phyloP scores from a whole-genome alignment of 2,797 vertebrate species.

The Phyllotis vaccarum region DNA sequence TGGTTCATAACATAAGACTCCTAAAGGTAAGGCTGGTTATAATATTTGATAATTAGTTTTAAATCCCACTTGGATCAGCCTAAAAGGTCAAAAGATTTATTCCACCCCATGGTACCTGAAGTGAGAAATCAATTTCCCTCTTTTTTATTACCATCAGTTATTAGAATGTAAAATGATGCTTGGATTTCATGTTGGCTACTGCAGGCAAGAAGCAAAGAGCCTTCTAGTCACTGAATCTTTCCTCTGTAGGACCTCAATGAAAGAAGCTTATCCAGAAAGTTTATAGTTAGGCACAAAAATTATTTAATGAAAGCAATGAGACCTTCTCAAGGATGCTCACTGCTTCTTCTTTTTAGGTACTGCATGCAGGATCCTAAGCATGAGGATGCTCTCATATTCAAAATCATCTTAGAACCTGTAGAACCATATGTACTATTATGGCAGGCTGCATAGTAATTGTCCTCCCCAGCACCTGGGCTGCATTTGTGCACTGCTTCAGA shows the following conservation, averaged over 20 bases:
- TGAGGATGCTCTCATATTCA: not conserved
- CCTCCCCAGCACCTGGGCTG: not conserved
- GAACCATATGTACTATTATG: not conserved
- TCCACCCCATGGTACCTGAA: not conserved
- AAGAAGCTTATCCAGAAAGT: not conserved
- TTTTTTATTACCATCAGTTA: conserved; percentile 19
- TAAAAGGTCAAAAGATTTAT: not conserved
- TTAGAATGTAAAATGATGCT: not conserved
- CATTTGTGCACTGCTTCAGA: accelerated
- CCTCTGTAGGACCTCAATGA: not conserved
- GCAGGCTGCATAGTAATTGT: not conserved
- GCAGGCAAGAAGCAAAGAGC: not conserved
- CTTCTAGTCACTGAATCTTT: not conserved
- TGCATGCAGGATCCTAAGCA: not conserved
- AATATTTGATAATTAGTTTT: not conserved
- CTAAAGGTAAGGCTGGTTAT: not conserved
- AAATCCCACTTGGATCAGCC: not conserved
- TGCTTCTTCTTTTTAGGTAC: not conserved
- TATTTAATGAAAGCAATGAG: not conserved
- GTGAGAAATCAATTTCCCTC: not conserved
- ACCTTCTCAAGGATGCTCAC: not conserved
- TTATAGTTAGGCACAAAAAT: not conserved
- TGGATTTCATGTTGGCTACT: not conserved
- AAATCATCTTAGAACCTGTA: not conserved
- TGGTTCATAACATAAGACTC: not conserved